Evolutionary conservation across 2,113 vertebrate genomes (phyloP).

Genomic region (Oreochromis niloticus): DNA sequence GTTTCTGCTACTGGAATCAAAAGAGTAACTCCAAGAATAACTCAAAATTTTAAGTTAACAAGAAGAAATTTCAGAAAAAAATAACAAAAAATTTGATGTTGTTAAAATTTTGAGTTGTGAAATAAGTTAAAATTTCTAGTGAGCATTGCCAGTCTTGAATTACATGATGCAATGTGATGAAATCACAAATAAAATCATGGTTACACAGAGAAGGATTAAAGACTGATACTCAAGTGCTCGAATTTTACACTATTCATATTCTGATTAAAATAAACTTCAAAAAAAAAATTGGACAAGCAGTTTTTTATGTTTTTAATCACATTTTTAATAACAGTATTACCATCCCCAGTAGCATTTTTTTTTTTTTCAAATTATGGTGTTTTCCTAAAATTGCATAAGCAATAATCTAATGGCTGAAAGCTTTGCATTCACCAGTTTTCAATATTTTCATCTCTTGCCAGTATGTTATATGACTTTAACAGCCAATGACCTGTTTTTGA

Average conservation of each 20-base stretch:
- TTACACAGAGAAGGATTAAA: not conserved
- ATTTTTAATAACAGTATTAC: not conserved
- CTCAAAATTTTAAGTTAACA: accelerated
- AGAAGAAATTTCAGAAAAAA: not conserved
- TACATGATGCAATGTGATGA: accelerated
- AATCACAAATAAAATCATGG: not conserved
- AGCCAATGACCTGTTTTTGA: accelerated
- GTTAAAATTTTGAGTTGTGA: not conserved
- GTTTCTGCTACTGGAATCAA: too few species aligned
- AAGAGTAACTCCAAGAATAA: too few species aligned
- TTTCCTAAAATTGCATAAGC: not conserved
- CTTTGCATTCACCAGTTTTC: not conserved
- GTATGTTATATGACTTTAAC: not conserved
- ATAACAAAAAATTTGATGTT: accelerated
- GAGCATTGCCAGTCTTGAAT: not conserved
- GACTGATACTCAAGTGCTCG: not conserved
- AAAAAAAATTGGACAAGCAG: accelerated
- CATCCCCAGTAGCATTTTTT: not conserved
- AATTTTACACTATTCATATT: accelerated
- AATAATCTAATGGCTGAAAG: not conserved
- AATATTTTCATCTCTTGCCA: not conserved
- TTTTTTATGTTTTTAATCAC: accelerated
- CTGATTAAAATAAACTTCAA: accelerated
- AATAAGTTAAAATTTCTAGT: not conserved
- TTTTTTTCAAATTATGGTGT: accelerated